phyloP scores from a whole-genome alignment of 2,797 vertebrate species.

The Eurystomus glaucurus region DNA sequence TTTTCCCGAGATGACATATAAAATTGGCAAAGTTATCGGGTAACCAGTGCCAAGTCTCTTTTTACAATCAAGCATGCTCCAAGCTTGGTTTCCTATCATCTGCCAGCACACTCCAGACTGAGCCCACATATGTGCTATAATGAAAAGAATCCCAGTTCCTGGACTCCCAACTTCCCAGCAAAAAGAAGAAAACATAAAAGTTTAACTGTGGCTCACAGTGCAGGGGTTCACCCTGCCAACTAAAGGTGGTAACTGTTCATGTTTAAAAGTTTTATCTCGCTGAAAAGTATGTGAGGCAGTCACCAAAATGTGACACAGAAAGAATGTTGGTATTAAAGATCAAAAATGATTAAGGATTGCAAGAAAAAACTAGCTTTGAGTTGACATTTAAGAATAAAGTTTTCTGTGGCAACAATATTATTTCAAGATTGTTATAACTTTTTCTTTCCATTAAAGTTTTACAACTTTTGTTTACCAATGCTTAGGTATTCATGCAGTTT shows the following conservation, averaged over 20 bases:
- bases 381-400: background rate
- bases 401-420: background rate
- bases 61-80: background rate
- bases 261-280: background rate
- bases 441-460: background rate
- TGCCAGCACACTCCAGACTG: background rate
- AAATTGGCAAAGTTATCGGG: background rate
- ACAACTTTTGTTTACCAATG: background rate
- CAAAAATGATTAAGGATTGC: no score
- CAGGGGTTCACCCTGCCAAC: background rate
- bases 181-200: background rate
- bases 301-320: background rate
- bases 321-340: background rate
- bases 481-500: background rate
- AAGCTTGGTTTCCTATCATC: background rate
- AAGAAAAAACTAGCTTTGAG: background rate
- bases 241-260: background rate
- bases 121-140: rapidly evolving
- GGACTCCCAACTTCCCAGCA: background rate
- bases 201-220: background rate
- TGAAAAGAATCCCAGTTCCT: background rate
- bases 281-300: background rate
- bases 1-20: background rate
- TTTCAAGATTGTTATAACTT: background rate
- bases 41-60: background rate